Evolutionary conservation across 2,113 vertebrate species (phyloP), one percentile per base, ranked within the genome.

Genomic region (Regulus satrapa): DNA sequence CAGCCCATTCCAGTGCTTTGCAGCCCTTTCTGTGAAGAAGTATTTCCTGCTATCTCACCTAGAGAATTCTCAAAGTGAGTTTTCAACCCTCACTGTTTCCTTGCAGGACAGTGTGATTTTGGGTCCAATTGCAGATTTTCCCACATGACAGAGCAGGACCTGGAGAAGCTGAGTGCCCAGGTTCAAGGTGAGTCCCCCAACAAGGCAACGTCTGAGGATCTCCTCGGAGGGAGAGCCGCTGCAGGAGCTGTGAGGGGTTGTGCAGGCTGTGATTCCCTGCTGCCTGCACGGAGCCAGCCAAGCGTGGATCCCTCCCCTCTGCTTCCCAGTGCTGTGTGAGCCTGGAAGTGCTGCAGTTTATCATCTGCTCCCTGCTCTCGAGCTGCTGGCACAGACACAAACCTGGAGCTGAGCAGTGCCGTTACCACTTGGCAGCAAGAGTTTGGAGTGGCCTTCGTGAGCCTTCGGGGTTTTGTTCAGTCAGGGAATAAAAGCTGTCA

Each of bases 111-210:
- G 52, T 99, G 99, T 73, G 98, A 98, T 85, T 99, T 99, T 95
- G 99, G 99, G 20, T 96, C 97, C 64, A 99, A 98, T 97, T 99
- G 99, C 96, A 98, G 99, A 51, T 99, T 99, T 95, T 99, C 99
- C 64, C 99, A 99, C 97, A 98, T 99, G 99, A 98, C 98, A 0
- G 98, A 99, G 83, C 97, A 97, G 58, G 98, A 99, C 77, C 88
- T 99, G 75, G 98, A 98, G 78, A 95, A 97, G 82, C 95, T 99
- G 80, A 98, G 97, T 76, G 97, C 97, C 66, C 98, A 98, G 48
- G 98, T 99, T 74, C 98, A 99, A 85, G 99, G 99, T 99, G 41
- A 28, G 97, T 74, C 58, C 29, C 89, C 11, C 1, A 32, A 17
- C 12, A 6, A 52, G 36, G 18, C 14, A 34, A 8, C 11, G 3